Percentiles rank a stretch among this genome's conserved stretches.
Evolutionary conservation across 2,888 invertebrate species (phyloP).

Genomic region (Palloptera scutellata): DNA sequence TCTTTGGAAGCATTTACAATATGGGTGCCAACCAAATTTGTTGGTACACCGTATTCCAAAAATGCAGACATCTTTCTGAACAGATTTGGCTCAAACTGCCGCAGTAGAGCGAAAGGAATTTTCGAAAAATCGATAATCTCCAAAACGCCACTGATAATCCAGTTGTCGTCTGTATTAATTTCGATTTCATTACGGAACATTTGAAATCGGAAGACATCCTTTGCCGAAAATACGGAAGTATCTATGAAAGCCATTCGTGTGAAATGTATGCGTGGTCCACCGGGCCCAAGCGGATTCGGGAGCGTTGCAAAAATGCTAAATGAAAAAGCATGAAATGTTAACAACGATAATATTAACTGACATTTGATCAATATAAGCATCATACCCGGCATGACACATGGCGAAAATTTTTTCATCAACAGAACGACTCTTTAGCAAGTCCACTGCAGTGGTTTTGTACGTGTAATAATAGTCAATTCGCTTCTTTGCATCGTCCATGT

Average conservation of each 20-base stretch:
- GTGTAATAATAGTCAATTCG: slow-evolving; percentile 70
- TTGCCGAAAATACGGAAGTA: slow-evolving; percentile 50
- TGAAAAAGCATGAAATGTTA: background rate
- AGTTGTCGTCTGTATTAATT: slow-evolving; percentile 67
- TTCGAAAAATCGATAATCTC: slow-evolving; percentile 68
- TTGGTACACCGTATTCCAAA: slow-evolving; percentile 53
- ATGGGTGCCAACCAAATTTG: slow-evolving; percentile 54
- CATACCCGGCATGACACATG: slow-evolving; percentile 54
- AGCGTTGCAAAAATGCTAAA: slow-evolving; percentile 54
- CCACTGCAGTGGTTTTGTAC: slow-evolving; percentile 60
- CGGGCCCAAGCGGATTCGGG: slow-evolving; percentile 59
- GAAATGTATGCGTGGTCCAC: slow-evolving; percentile 66
- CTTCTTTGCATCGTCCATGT: slow-evolving; percentile 67
- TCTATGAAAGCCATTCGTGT: slow-evolving; percentile 65
- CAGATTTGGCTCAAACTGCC: slow-evolving; percentile 53
- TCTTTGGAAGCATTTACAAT: slow-evolving; percentile 56
- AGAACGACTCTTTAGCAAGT: slow-evolving; percentile 65
- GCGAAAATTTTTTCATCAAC: slow-evolving; percentile 54
- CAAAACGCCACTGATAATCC: slow-evolving; percentile 66
- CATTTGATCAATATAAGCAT: no score
- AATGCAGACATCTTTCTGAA: slow-evolving; percentile 56
- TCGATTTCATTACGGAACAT: slow-evolving; percentile 55
- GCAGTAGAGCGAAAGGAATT: slow-evolving; percentile 53
- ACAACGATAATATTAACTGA: background rate
- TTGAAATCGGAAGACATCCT: slow-evolving; percentile 55